Evolutionary conservation across 2,113 vertebrate genomes (phyloP).

Genomic region (Athene cunicularia): DNA sequence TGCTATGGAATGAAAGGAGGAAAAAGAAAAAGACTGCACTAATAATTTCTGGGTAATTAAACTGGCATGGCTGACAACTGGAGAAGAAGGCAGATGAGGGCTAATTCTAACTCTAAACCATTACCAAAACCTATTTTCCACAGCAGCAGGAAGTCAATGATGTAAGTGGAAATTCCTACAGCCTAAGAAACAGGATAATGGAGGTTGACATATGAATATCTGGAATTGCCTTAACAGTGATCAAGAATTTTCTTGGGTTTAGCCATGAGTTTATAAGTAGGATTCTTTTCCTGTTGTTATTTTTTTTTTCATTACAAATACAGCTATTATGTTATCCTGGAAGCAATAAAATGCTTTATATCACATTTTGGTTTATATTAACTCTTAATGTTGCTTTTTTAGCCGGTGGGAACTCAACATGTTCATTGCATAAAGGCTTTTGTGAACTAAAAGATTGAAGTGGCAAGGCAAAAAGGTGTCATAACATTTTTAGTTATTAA

Average conservation of each 20-base stretch:
- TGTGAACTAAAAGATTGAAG: neutral
- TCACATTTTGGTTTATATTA: neutral
- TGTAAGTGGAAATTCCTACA: conserved; percentile 54
- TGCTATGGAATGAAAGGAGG: neutral
- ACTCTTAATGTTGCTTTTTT: neutral
- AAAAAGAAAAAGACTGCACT: neutral
- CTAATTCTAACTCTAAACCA: conserved; percentile 3
- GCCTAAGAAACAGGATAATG: conserved; percentile 20
- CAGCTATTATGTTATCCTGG: neutral
- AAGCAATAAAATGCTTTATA: neutral
- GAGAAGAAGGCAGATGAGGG: neutral
- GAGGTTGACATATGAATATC: neutral
- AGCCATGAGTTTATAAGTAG: neutral
- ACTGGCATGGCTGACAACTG: neutral
- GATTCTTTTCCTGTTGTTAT: neutral
- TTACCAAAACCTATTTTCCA: conserved; percentile 31
- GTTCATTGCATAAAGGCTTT: neutral
- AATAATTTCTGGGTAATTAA: conserved; percentile 33
- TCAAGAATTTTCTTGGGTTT: neutral
- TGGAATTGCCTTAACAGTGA: conserved; percentile 5
- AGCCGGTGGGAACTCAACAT: neutral
- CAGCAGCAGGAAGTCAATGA: conserved; percentile 19
- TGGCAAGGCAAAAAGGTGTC: neutral
- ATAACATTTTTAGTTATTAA: neutral
- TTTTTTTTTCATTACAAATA: neutral